Conservation (phyloP, 2,888 invertebrate genomes). For the Ommatoiulus sabulosus region DNA sequence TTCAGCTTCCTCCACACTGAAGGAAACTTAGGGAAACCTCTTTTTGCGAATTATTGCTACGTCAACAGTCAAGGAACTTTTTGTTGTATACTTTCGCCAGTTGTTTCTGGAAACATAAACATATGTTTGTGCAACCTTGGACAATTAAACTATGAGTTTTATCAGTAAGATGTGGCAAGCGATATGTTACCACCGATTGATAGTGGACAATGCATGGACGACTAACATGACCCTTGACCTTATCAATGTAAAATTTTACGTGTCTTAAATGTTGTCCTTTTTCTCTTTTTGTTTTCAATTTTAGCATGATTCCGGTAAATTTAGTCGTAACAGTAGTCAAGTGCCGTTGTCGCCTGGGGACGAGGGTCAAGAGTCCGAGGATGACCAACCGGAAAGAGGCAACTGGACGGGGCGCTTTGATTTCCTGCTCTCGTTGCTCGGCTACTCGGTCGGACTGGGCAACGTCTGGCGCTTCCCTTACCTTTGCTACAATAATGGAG, state of each 20-base stretch:
- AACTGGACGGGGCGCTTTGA: conserved; percentile 82
- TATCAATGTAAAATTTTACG: neutral
- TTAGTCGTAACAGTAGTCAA: conserved; percentile 59
- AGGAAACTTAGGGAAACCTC: no score
- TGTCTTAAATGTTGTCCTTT: neutral
- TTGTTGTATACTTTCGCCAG: no score
- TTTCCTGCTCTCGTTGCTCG: conserved; percentile 78
- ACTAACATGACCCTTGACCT: neutral
- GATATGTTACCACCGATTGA: no score
- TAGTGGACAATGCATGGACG: no score
- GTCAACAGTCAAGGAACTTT: no score
- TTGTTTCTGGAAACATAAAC: no score
- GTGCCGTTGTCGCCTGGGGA: conserved; percentile 59
- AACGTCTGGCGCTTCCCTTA: conserved; percentile 83
- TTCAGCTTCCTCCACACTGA: no score
- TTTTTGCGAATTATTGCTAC: no score
- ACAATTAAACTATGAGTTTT: no score
- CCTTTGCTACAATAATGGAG: conserved; percentile 81
- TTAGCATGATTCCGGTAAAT: conserved; percentile 57
- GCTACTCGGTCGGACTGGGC: conserved; percentile 80
- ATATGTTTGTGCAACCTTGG: no score
- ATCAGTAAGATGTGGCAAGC: no score
- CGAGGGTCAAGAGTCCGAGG: conserved; percentile 48
- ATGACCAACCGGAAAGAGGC: conserved; percentile 73
- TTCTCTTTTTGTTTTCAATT: neutral